Conservation (phyloP, 92 coral and sea anemone genomes). For the Bergia puertoricense region DNA sequence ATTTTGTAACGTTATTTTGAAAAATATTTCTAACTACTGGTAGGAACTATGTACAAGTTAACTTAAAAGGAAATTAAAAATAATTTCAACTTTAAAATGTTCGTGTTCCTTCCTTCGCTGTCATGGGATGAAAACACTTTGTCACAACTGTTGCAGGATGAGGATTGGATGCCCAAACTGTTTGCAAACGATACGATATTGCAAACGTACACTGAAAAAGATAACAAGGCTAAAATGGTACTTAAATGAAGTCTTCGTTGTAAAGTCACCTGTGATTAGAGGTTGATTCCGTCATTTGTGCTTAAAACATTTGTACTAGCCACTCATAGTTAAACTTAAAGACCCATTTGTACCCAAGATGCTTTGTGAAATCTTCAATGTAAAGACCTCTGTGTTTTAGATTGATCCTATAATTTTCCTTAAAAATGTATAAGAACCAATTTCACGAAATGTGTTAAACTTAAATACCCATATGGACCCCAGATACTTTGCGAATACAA, state of each 20-base stretch:
- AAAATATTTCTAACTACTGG: background rate
- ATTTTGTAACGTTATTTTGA: background rate
- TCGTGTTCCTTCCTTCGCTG: slow-evolving; percentile 33
- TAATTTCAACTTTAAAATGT: background rate
- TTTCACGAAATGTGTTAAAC: no score
- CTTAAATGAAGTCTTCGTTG: background rate
- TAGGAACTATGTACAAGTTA: background rate
- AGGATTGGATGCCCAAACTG: slow-evolving; percentile 40
- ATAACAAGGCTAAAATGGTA: slow-evolving; percentile 43
- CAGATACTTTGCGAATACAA: background rate
- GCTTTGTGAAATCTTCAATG: background rate
- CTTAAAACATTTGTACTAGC: no score
- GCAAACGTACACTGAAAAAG: slow-evolving; percentile 33
- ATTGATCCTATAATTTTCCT: no score
- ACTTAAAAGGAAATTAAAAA: slow-evolving; percentile 12
- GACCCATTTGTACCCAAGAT: background rate
- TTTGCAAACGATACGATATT: slow-evolving; percentile 21
- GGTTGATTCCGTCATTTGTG: background rate
- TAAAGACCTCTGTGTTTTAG: no score
- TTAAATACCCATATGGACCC: background rate
- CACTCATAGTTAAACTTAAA: no score
- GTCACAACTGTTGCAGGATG: slow-evolving; percentile 41
- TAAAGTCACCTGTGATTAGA: background rate
- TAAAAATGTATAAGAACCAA: no score
- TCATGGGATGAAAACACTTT: slow-evolving; percentile 50